Evolutionary conservation across 2,797 vertebrate species (phyloP).

Genomic region (Hippocampus kuda): DNA sequence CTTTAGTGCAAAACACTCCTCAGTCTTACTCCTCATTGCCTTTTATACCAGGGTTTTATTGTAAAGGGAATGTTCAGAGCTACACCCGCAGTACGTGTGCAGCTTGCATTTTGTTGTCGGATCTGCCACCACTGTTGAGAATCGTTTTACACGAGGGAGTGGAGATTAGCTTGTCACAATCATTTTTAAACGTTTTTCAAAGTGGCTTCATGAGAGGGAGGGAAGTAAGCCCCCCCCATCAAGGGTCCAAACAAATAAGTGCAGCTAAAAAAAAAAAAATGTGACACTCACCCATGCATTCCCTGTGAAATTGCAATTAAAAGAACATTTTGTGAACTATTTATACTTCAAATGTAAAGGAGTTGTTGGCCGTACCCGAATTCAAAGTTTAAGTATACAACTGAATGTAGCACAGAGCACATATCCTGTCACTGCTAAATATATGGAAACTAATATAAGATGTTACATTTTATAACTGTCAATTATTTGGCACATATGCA

Average conservation of each 20-base stretch:
- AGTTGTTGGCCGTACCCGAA: constrained; percentile 34
- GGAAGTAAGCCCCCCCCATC: constrained; percentile 19
- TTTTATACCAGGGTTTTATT: constrained; percentile 30
- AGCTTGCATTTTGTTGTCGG: background rate
- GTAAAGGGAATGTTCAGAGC: constrained; percentile 23
- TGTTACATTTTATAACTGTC: constrained; percentile 42
- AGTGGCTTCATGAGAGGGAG: constrained; percentile 10
- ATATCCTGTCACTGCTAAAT: constrained; percentile 25
- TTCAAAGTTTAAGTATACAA: constrained; percentile 24
- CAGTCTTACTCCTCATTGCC: constrained; percentile 27
- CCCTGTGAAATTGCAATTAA: constrained; percentile 39
- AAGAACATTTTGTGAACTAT: constrained; percentile 39
- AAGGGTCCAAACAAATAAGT: constrained; percentile 29
- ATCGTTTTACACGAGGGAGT: background rate
- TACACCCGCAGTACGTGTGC: background rate
- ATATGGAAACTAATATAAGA: constrained; percentile 38
- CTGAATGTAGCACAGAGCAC: constrained; percentile 59
- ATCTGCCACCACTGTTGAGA: background rate
- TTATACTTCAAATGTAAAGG: constrained; percentile 53
- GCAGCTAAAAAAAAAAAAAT: constrained; percentile 47
- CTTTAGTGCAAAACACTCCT: constrained; percentile 13
- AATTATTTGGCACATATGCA: constrained; percentile 46
- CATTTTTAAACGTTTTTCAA: background rate
- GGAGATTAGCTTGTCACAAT: background rate
- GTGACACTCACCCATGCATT: constrained; percentile 32